A percentile compares a stretch with the other conserved stretches of the same genome.
Conservation (phyloP, 2,113 vertebrate genomes). For the Melozone crissalis region DNA sequence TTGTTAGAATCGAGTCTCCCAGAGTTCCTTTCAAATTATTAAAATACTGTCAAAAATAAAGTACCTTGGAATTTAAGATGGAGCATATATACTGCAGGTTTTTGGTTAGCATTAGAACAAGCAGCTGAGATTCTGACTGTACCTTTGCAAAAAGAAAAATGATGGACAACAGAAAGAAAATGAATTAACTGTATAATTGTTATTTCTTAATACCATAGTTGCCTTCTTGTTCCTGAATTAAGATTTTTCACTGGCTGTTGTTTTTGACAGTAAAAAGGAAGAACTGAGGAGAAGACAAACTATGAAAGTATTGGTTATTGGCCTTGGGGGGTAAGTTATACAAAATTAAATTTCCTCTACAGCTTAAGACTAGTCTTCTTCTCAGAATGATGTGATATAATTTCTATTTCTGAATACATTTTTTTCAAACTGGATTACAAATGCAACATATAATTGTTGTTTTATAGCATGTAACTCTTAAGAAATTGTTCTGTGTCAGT, state of each 20-base stretch:
- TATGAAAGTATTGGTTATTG: conserved; percentile 86
- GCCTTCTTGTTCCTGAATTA: neutral
- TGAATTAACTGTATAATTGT: neutral
- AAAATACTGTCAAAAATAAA: neutral
- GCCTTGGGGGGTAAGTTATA: conserved; percentile 89
- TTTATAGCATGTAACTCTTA: neutral
- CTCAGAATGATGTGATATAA: neutral
- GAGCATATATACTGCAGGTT: neutral
- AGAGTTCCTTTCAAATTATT: neutral
- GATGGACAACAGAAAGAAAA: neutral
- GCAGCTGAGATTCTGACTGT: neutral
- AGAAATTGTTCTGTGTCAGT: neutral
- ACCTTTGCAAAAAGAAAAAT: neutral
- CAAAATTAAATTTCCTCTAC: neutral
- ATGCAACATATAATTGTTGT: neutral
- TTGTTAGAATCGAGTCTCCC: neutral
- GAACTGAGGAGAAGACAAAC: conserved; percentile 25
- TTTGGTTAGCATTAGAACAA: neutral
- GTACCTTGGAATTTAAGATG: neutral
- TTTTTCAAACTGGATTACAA: neutral
- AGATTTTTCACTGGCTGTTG: neutral
- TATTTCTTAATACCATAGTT: neutral
- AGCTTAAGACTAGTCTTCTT: neutral
- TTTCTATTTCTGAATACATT: neutral
- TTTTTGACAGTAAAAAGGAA: conserved; percentile 57